Evolutionary conservation across 2,888 invertebrate genomes (phyloP), one percentile per base, ranked within the genome.

Genomic region (Thereva nobilitata): DNA sequence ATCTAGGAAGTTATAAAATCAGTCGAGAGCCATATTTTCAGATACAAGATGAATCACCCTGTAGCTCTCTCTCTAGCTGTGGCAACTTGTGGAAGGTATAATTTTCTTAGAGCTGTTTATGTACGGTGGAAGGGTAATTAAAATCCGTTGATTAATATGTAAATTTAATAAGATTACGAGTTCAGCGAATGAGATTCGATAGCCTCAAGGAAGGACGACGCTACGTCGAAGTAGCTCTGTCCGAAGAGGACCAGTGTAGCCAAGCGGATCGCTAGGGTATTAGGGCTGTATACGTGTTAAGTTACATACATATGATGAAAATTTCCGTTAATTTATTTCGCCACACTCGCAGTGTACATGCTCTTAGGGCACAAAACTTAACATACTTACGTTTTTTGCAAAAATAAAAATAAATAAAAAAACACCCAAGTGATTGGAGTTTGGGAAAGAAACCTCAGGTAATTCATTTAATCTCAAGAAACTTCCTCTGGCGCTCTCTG

Each of bases 141-240:
- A 72, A 72, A 72, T 72, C 56, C 54, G 56, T 71, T 72, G 72
- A 72, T 72, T 72, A 72, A 72, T 72, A 72, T 72, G 72, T 72
- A 72, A 72, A 72, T 72, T 72, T 72, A 72, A 72, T 72, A 70
- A 72, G 72, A 72, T 72, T 72, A 70, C 70, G 67, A 67, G 59
- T 56, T 65, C 45, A 56, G 41, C 49, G 65, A 65, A 65, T 65
- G 45, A 88, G 87, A 76, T 71, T 70, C 64, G 66, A 70, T 85
- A 82, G 82, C 79, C 78, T 64, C 55, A 67, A 70, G 78, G 80
- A 67, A 79, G 75, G 76, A 77, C 81, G n/a, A 42, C 50, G 50
- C 8, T 55, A 55, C 55, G 55, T 55, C 41, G 41, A 55, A 37
- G 23, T 45, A n/a, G 61, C 38, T 44, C 23, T 10, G n/a, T 10